Conservation (phyloP, 2,888 invertebrate species). For the Fragum sueziense region DNA sequence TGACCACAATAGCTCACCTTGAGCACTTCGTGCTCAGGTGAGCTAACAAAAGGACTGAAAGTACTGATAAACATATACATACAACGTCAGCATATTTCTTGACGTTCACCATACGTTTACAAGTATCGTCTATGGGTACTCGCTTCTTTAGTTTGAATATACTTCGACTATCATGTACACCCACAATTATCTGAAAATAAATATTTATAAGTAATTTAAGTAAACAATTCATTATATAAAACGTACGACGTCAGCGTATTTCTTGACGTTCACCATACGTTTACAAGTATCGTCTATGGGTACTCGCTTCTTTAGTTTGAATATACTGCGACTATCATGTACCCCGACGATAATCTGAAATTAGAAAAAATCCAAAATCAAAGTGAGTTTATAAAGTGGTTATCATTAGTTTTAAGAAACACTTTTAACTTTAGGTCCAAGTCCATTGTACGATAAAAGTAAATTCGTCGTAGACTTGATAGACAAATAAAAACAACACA, state of each 20-base stretch:
- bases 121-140: conserved; percentile 75
- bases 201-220: no score
- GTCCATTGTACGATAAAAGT: no score
- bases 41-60: no score
- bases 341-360: conserved; percentile 74
- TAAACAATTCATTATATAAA: no score
- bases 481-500: no score
- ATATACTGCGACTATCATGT: conserved; percentile 76
- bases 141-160: conserved; percentile 75
- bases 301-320: conserved; percentile 73
- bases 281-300: conserved; percentile 75
- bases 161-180: conserved; percentile 76
- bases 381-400: no score
- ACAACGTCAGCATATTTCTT: conserved; percentile 76
- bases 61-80: no score
- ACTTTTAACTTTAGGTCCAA: no score
- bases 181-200: conserved; percentile 70
- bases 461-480: no score
- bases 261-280: conserved; percentile 77
- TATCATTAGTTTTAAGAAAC: no score
- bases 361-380: not conserved
- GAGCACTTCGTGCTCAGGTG: no score
- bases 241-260: conserved; percentile 74
- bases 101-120: conserved; percentile 75
- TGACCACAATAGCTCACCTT: no score